Conservation (phyloP, 2,113 vertebrate species). For the Ptychochromis oligacanthus region DNA sequence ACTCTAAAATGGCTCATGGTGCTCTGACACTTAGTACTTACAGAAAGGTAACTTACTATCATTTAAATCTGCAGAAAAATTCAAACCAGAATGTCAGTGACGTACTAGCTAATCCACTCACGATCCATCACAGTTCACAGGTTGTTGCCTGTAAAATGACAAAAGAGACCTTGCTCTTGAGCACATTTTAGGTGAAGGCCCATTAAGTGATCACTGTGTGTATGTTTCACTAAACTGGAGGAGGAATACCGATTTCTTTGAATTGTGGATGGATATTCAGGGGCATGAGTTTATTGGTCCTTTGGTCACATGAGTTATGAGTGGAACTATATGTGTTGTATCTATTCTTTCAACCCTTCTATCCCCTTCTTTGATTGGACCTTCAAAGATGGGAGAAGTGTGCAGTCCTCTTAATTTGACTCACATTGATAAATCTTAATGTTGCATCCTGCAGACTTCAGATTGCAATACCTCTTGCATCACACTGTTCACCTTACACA, state of each 20-base stretch:
- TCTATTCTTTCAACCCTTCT: background rate
- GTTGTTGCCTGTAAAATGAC: background rate
- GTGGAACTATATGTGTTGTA: background rate
- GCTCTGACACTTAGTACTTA: background rate
- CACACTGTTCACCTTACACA: background rate
- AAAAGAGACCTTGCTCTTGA: background rate
- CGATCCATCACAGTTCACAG: background rate
- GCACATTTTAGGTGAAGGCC: background rate
- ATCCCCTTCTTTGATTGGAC: background rate
- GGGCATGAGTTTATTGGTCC: background rate
- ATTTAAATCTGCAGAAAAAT: background rate
- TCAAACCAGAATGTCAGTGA: no score
- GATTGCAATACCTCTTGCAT: slow-evolving; percentile 32
- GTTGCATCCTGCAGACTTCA: background rate
- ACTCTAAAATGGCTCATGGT: background rate
- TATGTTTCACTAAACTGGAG: background rate
- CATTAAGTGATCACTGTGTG: background rate
- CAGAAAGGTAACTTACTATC: background rate
- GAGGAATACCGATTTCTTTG: background rate
- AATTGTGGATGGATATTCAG: background rate
- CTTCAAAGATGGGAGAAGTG: background rate
- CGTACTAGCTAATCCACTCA: no score
- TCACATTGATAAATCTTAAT: background rate
- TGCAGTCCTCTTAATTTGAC: slow-evolving; percentile 1
- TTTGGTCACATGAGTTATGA: background rate